phyloP scores from a whole-genome alignment of 2,113 vertebrate genomes.

The Piaya cayana region DNA sequence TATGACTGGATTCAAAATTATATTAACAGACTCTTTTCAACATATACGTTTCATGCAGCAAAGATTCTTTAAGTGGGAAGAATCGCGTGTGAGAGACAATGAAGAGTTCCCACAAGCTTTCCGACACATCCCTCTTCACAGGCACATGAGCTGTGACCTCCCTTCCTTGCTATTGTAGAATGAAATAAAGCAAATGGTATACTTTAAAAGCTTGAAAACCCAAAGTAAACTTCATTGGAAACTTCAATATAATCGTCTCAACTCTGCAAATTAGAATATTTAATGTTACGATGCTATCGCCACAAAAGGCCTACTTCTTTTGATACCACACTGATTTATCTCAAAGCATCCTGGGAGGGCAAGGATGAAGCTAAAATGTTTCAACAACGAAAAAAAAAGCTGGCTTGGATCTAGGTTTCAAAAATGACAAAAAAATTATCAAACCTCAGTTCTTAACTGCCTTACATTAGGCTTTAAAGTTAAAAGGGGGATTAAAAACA shows the following conservation, averaged over 20 bases:
- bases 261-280: constrained; percentile 19
- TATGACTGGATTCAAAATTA: not conserved
- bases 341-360: not conserved
- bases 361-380: constrained; percentile 36
- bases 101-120: not conserved
- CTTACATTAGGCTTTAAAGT: constrained; percentile 36
- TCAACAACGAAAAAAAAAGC: not conserved
- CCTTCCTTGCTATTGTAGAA: not conserved
- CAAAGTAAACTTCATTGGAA: not conserved
- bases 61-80: not conserved
- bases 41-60: rapidly evolving
- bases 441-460: constrained; percentile 18
- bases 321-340: constrained; percentile 32
- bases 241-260: constrained; percentile 10
- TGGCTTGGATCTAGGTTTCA: constrained; percentile 20
- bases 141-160: not conserved
- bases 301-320: constrained; percentile 14
- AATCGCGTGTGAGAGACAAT: not conserved
- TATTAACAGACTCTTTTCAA: not conserved
- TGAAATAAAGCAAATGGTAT: not conserved
- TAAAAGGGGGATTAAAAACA: constrained; percentile 45
- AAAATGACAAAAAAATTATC: constrained; percentile 37
- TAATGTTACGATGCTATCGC: not conserved
- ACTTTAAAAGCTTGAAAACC: not conserved
- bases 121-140: not conserved